phyloP scores from a whole-genome alignment of 2,888 invertebrate genomes.

The Hypercompe scribonia region DNA sequence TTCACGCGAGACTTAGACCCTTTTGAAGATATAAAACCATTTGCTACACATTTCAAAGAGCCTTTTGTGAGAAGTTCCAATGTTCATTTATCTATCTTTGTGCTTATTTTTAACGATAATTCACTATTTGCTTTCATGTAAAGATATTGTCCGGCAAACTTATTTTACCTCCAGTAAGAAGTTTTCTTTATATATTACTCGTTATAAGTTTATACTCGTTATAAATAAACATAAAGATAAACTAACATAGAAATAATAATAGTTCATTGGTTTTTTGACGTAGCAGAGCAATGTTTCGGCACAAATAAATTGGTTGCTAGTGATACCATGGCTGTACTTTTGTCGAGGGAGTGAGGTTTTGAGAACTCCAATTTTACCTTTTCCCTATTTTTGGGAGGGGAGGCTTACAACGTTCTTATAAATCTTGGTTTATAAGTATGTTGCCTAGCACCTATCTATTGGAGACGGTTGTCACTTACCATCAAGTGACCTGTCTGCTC shows the following conservation, averaged over 20 bases:
- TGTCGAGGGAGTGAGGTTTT: not conserved
- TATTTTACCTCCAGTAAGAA: not conserved
- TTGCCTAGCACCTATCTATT: no score
- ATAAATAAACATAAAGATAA: not conserved
- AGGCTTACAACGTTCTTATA: no score
- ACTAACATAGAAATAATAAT: not conserved
- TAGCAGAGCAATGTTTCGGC: not conserved
- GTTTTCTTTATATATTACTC: not conserved
- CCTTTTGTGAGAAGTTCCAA: not conserved
- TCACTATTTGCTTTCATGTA: not conserved
- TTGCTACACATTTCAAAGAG: constrained; percentile 4
- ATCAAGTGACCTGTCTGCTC: not conserved
- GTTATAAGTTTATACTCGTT: not conserved
- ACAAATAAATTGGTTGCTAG: not conserved
- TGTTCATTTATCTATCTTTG: not conserved
- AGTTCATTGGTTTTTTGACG: not conserved
- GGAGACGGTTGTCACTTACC: not conserved
- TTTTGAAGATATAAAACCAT: not conserved
- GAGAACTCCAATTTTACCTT: not conserved
- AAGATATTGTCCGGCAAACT: not conserved
- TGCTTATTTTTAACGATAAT: not conserved
- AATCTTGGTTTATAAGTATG: no score
- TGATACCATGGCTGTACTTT: not conserved
- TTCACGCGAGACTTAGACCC: not conserved
- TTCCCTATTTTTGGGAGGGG: not conserved